Base-by-base conservation (phyloP, 2,113 vertebrate genomes). In the Phaethon lepturus region DNA sequence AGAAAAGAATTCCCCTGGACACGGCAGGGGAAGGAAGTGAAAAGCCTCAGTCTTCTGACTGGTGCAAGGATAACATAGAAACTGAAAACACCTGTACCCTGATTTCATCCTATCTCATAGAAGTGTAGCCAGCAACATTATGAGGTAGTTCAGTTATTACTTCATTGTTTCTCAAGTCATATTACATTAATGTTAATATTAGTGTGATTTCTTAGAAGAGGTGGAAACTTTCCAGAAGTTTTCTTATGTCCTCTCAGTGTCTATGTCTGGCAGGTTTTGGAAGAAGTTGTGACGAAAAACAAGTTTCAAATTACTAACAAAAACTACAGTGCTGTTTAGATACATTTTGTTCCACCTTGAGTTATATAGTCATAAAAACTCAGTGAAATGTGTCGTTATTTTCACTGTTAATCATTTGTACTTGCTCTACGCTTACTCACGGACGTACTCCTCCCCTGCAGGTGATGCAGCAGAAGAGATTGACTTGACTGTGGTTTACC, bases 401-500 rank as follows among this genome's bases (percentile, higher is more conserved):
- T 95, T 93, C 24, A 58, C 22, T 55, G 55, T 91, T 93, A 94
- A 67, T 85, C 33, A 73, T 62, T 69, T 49, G 35, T 86, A 71
- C 83, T 92, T 87, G 25, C 35, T 50, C 15, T 63, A 49, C 38
- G 6, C 47, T 86, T 88, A 73, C 72, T 86, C n/a, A 81, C 4
- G 38, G 77, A 88, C 59, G 20, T 92, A 58, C 78, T 78, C 44
- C 35, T 77, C 80, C 68, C 53, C 59, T 84, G 62, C 77, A 99
- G 98, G 97, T 97, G 99, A 99, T 91, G 97, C 98, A 84, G 96
- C 97, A 52, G 99, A 99, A 94, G 99, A 99, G 88, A 94, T 98
- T 3, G 98, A 99, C 90, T 95, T 99, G 88, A 98, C 97, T 89
- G 96, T 99, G 93, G 98, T 99, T 71, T 99, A 98, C 87, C 99